A percentile compares a stretch with the other conserved stretches of the same genome.
phyloP scores from a whole-genome alignment of 2,113 vertebrate genomes.

The Polypterus bichir region DNA sequence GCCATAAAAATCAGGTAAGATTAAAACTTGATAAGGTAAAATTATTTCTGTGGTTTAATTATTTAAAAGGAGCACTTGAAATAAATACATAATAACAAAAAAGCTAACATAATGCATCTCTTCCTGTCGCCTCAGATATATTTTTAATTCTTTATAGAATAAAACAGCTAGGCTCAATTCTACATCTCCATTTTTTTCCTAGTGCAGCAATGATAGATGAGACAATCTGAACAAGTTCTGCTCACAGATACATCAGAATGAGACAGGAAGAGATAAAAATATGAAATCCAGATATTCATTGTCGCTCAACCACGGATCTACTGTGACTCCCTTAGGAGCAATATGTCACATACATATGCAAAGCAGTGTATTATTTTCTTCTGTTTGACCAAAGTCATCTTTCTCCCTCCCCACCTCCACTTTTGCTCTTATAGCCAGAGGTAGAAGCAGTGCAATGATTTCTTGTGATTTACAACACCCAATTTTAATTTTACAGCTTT shows the following conservation, averaged over 20 bases:
- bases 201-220: conserved; percentile 55
- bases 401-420: background rate
- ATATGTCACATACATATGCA: conserved; percentile 51
- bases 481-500: too few relatives aligned
- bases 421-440: background rate
- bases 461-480: too few relatives aligned
- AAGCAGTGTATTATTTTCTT: conserved; percentile 18
- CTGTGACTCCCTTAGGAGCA: conserved; percentile 36
- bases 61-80: too few relatives aligned
- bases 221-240: conserved; percentile 50
- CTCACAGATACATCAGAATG: conserved; percentile 54
- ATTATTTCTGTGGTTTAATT: too few relatives aligned
- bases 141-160: too few relatives aligned
- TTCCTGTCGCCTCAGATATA: too few relatives aligned
- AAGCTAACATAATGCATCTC: too few relatives aligned
- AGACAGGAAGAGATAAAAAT: conserved; percentile 45
- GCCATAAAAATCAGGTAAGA: too few relatives aligned
- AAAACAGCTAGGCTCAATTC: conserved; percentile 31
- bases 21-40: too few relatives aligned
- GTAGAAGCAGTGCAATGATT: too few relatives aligned
- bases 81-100: too few relatives aligned
- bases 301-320: conserved; percentile 36
- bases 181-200: conserved; percentile 47
- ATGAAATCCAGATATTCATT: conserved; percentile 24
- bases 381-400: conserved; percentile 10